These are phyloP conservation scores for Asteroscopus sphinx DNA, from an alignment of 2,888 invertebrate species.

Conservation along the genomic window DNA sequence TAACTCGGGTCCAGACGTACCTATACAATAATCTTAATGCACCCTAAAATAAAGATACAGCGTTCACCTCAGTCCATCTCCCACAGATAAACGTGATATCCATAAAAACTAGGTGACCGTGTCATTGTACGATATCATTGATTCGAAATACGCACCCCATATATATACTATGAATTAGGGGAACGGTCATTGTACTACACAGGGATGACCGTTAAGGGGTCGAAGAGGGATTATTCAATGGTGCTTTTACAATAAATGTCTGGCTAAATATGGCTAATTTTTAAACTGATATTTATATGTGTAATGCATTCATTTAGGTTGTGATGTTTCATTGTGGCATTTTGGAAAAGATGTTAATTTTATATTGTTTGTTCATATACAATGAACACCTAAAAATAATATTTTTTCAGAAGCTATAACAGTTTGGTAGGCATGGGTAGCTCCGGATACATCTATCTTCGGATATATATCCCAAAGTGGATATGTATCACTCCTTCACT, in stretches of 20 bases:
- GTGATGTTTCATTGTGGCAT: not conserved
- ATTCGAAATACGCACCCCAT: slow-evolving; percentile 33
- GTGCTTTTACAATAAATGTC: slow-evolving; percentile 30
- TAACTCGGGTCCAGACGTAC: too few relatives aligned
- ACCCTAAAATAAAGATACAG: slow-evolving; percentile 4
- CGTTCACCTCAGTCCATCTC: slow-evolving; percentile 7
- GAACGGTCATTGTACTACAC: slow-evolving; percentile 52
- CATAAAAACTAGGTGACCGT: slow-evolving; percentile 51
- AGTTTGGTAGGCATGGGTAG: too few relatives aligned
- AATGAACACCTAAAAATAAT: too few relatives aligned
- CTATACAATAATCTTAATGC: slow-evolving; percentile 12
- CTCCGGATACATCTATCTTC: too few relatives aligned
- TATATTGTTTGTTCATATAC: too few relatives aligned
- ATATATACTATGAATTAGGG: slow-evolving; percentile 33
- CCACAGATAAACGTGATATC: not conserved
- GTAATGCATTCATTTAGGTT: not conserved
- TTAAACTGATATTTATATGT: slow-evolving; percentile 1
- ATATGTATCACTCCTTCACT: too few relatives aligned
- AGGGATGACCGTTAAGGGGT: slow-evolving; percentile 55
- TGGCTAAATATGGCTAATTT: slow-evolving; percentile 24
- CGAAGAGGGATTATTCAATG: slow-evolving; percentile 30
- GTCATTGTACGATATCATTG: slow-evolving; percentile 48
- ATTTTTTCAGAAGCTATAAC: too few relatives aligned
- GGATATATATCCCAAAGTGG: too few relatives aligned
- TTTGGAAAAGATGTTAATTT: too few relatives aligned